Evolutionary conservation across 1,140 invertebrate genomes (phyloP).

Genomic region (Cydia pomonella): DNA sequence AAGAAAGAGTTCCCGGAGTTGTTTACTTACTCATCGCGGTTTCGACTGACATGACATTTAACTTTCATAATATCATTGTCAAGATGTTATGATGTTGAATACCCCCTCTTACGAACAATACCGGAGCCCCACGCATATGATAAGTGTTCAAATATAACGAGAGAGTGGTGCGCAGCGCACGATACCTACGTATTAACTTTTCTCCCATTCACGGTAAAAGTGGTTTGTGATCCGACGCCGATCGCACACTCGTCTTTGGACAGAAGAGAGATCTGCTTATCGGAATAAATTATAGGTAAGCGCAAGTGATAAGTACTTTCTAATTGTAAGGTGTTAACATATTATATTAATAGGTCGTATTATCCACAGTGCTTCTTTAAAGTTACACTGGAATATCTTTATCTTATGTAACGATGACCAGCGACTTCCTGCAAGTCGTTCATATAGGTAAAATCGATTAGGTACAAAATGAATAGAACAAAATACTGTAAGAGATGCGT

Average conservation of each 20-base stretch:
- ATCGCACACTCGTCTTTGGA: conserved; percentile 19
- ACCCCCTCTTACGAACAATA: conserved; percentile 14
- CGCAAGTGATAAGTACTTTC: conserved; percentile 23
- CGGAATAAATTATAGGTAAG: conserved; percentile 30
- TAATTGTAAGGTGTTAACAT: conserved; percentile 2
- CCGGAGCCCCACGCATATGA: conserved; percentile 18
- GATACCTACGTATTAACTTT: conserved; percentile 26
- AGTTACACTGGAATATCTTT: too few species aligned
- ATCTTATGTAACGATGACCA: too few species aligned
- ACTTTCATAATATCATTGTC: conserved; percentile 26
- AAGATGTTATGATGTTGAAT: conserved; percentile 16
- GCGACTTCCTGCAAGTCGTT: too few species aligned
- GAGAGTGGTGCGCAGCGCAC: conserved; percentile 22
- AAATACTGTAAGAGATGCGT: too few species aligned
- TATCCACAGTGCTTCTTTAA: background rate
- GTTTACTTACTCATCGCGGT: conserved; percentile 1
- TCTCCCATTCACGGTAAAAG: conserved; percentile 26
- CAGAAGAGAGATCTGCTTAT: conserved; percentile 23
- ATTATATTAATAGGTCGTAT: background rate
- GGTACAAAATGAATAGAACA: too few species aligned
- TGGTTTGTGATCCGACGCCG: conserved; percentile 18
- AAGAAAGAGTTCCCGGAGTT: background rate
- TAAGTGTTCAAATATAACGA: conserved; percentile 30
- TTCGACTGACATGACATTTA: conserved; percentile 21
- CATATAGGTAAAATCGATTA: too few species aligned